Percentiles rank a stretch among this genome's conserved stretches.
Evolutionary conservation across 1,140 invertebrate species (phyloP).

Genomic region (Phocides pigmalion): DNA sequence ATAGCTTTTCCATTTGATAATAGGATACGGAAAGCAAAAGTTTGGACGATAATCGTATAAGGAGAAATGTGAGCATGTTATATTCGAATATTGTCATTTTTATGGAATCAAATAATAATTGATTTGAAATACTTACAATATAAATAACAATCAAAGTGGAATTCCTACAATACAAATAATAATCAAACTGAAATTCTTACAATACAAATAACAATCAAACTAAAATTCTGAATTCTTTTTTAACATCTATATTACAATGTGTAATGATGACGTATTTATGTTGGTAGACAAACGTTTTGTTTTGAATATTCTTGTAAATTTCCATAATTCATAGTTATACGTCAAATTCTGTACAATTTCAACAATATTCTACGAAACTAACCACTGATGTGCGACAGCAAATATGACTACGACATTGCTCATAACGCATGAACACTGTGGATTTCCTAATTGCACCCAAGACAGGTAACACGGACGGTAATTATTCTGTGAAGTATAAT

Average conservation of each 20-base stretch:
- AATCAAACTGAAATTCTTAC: too few relatives aligned
- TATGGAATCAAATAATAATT: too few relatives aligned
- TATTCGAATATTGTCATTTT: too few relatives aligned
- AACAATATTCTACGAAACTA: background rate
- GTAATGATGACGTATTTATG: background rate
- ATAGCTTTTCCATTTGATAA: conserved; percentile 23
- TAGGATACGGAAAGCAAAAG: conserved; percentile 24
- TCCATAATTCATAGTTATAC: background rate
- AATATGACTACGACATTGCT: background rate
- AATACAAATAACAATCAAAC: too few relatives aligned
- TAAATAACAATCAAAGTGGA: too few relatives aligned
- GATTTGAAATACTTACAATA: too few relatives aligned
- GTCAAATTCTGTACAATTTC: background rate
- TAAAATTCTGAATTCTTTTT: too few relatives aligned
- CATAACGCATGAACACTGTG: conserved; percentile 7
- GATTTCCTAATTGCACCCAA: conserved; percentile 23
- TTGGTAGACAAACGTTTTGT: background rate
- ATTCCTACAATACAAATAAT: too few relatives aligned
- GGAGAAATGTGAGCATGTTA: too few relatives aligned
- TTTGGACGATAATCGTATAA: background rate
- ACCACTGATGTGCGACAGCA: background rate
- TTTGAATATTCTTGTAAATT: background rate
- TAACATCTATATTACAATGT: too few relatives aligned
- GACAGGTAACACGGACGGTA: conserved; percentile 20
- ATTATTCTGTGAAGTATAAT: conserved; percentile 44